Base-by-base conservation (phyloP, 2,888 invertebrate genomes). In the Lypha dubia region DNA sequence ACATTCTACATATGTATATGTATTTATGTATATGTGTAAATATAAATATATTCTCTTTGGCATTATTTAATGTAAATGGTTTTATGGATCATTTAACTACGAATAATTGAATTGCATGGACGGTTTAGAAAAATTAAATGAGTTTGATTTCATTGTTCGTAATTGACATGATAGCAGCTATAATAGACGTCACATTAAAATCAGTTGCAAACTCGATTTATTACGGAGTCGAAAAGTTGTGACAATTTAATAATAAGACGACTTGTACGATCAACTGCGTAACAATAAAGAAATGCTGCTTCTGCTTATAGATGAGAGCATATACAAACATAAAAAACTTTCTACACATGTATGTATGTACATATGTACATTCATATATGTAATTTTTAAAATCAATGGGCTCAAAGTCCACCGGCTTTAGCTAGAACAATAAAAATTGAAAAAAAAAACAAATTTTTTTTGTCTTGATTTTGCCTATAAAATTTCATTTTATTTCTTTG, bases 231-330 rank as follows among this genome's bases (percentile, higher is more conserved):
- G 13, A 9, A n/a, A n/a, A n/a, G n/a, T 3, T 13, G 13, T 17
- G 15, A 22, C 22, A 32, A 4, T 8, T 32, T 11, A n/a, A 3
- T 28, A 9, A 28, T 32, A 8, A 9, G 0, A 1, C 1, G 3
- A 32, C n/a, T 32, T 62, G 24, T 5, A 24, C 11, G 41, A 20
- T 41, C 3, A 63, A 35, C 38, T 74, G 51, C 51, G 63, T 74
- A 65, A 75, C 32, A 32, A 53, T 32, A 56, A 53, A 51, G 2
- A 56, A n/a, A 7, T 28, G 56, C 38, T 63, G 15, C 5, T 20
- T 58, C 38, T 46, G n/a, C 38, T 68, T 15, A n/a, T n/a, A n/a
- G n/a, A n/a, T n/a, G n/a, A n/a, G 2, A 32, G 17, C 28, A 28
- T 28, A 28, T 28, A 28, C n/a, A n/a, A n/a, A n/a, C n/a, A n/a